Base-by-base conservation (phyloP, 2,113 vertebrate genomes). In the Sinocyclocheilus anophthalmus region DNA sequence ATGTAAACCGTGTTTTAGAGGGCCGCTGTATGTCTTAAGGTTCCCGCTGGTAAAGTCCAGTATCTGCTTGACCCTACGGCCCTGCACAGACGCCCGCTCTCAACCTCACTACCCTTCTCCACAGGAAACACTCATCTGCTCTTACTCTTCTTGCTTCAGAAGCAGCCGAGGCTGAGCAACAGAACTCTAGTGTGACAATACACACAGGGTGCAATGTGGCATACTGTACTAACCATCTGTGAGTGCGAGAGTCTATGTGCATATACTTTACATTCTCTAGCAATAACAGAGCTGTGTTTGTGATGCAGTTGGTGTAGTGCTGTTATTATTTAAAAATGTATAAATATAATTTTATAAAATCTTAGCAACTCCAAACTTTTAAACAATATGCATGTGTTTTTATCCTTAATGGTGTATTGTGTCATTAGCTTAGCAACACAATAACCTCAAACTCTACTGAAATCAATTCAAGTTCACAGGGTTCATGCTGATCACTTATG, bases 41-140 rank as follows among this genome's bases (percentile, higher is more conserved):
- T 20, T 81, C 85, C 76, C 20, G 77, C 85, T 86, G 77, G 65
- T 75, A 72, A 72, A 63, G 78, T 79, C 69, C 26, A 24, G 55
- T 45, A 86, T 73, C 77, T 81, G 67, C 77, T 81, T 73, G 78
- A 57, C 77, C 76, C 53, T 37, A 18, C 59, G 20, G 57, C 59
- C 22, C 57, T 16, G 22, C 57, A 81, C 81, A 83, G 65, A 72
- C 5, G 42, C 81, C 48, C n/a, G 45, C 81, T 37, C 20, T 72
- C 65, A 72, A 53, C 81, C 48, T 81, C 48, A 20, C 63, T 72
- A 72, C 65, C 37, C 42, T 59, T 85, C 76, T 55, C 84, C 33
- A 59, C 50, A 50, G 85, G 85, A 63, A 30, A 63, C 33, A 73
- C 14, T n/a, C 65, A 8, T 70, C 63, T 30, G 33, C 26, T 69